phyloP scores from a whole-genome alignment of 1,140 invertebrate species.

The Berghia stephanieae region DNA sequence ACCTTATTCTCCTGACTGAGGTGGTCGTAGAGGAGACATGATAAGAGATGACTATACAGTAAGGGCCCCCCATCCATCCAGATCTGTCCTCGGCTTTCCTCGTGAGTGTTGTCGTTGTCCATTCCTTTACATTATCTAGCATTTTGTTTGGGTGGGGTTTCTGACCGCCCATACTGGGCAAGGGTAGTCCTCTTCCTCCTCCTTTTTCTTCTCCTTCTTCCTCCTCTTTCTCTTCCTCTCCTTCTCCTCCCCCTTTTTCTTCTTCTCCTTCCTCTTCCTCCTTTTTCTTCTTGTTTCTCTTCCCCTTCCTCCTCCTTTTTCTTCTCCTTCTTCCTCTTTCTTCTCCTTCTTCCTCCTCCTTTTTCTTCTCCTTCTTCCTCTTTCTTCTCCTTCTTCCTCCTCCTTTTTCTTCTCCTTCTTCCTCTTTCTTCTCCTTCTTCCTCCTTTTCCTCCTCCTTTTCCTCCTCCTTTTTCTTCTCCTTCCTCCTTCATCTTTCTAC shows the following conservation, averaged over 20 bases:
- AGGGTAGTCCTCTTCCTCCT: constrained; percentile 21
- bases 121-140: constrained; percentile 5
- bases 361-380: constrained; percentile 32
- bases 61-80: not conserved
- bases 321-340: not conserved
- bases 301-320: not conserved
- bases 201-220: constrained; percentile 4
- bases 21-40: not conserved
- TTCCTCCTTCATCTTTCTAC: not conserved
- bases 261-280: not conserved
- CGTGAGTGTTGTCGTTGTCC: not conserved
- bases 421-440: not conserved
- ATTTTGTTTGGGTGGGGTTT: no score
- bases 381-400: not conserved
- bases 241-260: not conserved
- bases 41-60: not conserved
- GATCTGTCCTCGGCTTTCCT: not conserved
- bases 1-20: no score
- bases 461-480: not conserved
- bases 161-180: no score
- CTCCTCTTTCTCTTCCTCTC: not conserved
- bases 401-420: not conserved
- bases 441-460: not conserved
- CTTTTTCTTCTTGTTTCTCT: not conserved
- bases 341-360: not conserved